These are phyloP conservation scores for Ailuropoda melanoleuca DNA, from an alignment of 2,113 vertebrate species.

Conservation along the genomic window DNA sequence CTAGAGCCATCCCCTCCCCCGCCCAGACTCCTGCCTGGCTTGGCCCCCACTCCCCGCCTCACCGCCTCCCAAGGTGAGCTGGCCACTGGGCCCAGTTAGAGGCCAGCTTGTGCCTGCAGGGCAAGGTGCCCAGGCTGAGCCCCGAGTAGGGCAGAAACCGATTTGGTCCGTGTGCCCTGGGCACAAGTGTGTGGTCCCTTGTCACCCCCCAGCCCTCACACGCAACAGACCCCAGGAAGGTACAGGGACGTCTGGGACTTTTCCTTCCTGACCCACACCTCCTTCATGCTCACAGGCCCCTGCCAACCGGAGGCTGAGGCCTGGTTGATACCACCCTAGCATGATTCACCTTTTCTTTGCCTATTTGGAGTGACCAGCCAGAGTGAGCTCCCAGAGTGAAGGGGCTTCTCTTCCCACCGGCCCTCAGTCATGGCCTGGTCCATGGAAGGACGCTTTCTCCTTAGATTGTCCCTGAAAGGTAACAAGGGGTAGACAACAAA, in stretches of 20 bases:
- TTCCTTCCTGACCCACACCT: rapidly evolving
- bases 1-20: constrained; percentile 50
- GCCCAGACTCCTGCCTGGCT: not conserved
- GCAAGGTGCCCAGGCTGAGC: not conserved
- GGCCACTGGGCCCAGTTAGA: not conserved
- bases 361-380: not conserved
- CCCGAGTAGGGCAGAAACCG: not conserved
- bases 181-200: not conserved
- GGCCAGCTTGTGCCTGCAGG: not conserved
- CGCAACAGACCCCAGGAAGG: not conserved
- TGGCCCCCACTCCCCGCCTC: not conserved
- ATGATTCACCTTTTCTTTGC: not conserved
- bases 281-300: not conserved
- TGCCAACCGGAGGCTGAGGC: not conserved
- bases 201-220: too few relatives aligned
- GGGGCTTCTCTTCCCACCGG: not conserved
- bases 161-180: not conserved
- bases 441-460: not conserved
- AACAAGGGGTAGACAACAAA: not conserved
- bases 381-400: not conserved
- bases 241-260: not conserved
- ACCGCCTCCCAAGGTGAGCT: constrained; percentile 51
- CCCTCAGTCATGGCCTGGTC: not conserved
- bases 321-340: not conserved
- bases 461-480: not conserved